phyloP scores from a whole-genome alignment of 2,888 invertebrate genomes.

The Beris morrisii region DNA sequence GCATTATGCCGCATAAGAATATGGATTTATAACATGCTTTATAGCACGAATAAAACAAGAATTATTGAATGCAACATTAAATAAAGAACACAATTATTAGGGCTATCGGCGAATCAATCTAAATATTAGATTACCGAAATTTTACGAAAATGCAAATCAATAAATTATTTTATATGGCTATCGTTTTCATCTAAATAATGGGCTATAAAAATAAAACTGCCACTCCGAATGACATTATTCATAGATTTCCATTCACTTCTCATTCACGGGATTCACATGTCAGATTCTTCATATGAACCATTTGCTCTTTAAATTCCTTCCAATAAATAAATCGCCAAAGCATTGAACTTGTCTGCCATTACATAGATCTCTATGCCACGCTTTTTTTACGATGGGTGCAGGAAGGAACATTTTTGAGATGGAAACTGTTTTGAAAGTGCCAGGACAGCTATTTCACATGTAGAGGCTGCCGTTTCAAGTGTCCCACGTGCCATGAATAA shows the following conservation, averaged over 20 bases:
- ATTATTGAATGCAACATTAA: too few species aligned
- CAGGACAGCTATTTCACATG: conserved; percentile 28
- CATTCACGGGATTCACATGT: conserved; percentile 15
- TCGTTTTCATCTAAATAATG: too few species aligned
- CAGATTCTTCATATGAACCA: conserved; percentile 27
- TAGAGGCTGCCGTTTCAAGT: conserved; percentile 22
- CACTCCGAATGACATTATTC: conserved; percentile 24
- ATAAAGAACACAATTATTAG: too few species aligned
- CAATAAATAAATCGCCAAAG: conserved; percentile 31
- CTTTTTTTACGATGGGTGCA: too few species aligned
- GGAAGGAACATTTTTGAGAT: conserved; percentile 5
- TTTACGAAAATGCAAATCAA: too few species aligned
- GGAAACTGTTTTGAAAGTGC: conserved; percentile 26
- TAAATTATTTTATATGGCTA: too few species aligned
- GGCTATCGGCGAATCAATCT: too few species aligned
- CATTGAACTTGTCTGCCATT: conserved; percentile 19
- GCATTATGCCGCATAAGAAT: too few species aligned
- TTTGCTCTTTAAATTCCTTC: conserved; percentile 29
- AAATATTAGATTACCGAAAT: too few species aligned
- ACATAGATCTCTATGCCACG: too few species aligned
- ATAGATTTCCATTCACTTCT: conserved; percentile 9
- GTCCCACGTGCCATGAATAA: conserved; percentile 30
- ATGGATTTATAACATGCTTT: too few species aligned
- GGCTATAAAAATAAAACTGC: conserved; percentile 17
- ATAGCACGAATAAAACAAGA: too few species aligned